Evolutionary conservation across 1,140 invertebrate genomes (phyloP).

Genomic region (Cherax quadricarinatus): DNA sequence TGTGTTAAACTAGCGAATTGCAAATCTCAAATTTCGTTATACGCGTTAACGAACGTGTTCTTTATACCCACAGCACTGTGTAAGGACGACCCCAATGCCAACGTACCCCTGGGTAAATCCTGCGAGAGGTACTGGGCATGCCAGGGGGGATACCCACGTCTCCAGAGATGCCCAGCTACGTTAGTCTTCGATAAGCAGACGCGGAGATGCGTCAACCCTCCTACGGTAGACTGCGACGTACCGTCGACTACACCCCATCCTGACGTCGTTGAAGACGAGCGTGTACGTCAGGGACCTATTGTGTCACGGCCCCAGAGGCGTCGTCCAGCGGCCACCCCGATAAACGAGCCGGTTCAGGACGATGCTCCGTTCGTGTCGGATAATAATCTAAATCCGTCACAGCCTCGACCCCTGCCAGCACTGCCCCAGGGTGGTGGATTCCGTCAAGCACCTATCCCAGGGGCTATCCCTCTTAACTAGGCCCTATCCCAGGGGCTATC

Average conservation of each 20-base stretch:
- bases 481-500: too few species aligned
- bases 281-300: constrained; percentile 28
- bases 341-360: constrained; percentile 21
- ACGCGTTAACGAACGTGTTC: neutral
- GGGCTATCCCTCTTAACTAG: constrained; percentile 63
- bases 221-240: constrained; percentile 89
- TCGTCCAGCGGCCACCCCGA: constrained; percentile 23
- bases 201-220: constrained; percentile 89
- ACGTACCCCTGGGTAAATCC: constrained; percentile 88
- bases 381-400: neutral
- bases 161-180: constrained; percentile 93
- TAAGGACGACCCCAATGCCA: constrained; percentile 90
- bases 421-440: constrained; percentile 48
- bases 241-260: constrained; percentile 70
- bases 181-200: constrained; percentile 91
- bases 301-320: constrained; percentile 45
- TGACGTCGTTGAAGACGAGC: constrained; percentile 23
- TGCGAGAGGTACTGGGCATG: constrained; percentile 96
- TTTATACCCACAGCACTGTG: constrained; percentile 84
- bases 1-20: too few species aligned
- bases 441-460: constrained; percentile 67
- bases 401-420: constrained; percentile 21
- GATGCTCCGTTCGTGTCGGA: constrained; percentile 40
- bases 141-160: constrained; percentile 92
- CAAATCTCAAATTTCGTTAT: too few species aligned